Evolutionary conservation across 2,888 invertebrate species (phyloP).

Genomic region (Noctuana brunneofusca): DNA sequence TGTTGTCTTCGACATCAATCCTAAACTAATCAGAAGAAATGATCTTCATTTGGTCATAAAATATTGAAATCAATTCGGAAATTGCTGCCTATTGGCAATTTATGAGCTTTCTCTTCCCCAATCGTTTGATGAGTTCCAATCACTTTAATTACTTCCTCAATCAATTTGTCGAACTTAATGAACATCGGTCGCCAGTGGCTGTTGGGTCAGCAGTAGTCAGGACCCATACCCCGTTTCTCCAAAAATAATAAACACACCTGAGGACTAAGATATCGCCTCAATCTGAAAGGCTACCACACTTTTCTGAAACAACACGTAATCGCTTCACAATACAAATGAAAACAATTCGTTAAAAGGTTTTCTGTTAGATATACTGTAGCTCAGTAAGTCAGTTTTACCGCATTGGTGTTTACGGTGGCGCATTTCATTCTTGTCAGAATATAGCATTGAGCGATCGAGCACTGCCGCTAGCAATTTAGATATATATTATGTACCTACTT

Average conservation of each 20-base stretch:
- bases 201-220: too few relatives aligned
- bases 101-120: not conserved
- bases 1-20: too few relatives aligned
- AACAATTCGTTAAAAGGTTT: not conserved
- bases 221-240: too few relatives aligned
- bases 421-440: not conserved
- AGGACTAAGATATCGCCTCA: too few relatives aligned
- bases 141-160: not conserved
- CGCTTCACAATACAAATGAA: not conserved
- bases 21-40: not conserved
- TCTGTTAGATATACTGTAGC: not conserved
- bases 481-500: not conserved
- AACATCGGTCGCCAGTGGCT: too few relatives aligned
- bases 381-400: not conserved
- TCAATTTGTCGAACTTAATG: not conserved
- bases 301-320: not conserved
- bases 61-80: slow-evolving; percentile 1
- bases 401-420: not conserved
- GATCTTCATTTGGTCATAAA: not conserved
- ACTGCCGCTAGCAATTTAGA: not conserved
- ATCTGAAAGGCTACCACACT: too few relatives aligned
- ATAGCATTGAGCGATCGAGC: not conserved
- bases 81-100: not conserved
- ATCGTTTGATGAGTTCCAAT: not conserved
- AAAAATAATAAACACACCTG: too few relatives aligned